A percentile compares a stretch with the other conserved stretches of the same genome.
Conservation (phyloP, 2,113 vertebrate species). For the Aptenodytes forsteri region DNA sequence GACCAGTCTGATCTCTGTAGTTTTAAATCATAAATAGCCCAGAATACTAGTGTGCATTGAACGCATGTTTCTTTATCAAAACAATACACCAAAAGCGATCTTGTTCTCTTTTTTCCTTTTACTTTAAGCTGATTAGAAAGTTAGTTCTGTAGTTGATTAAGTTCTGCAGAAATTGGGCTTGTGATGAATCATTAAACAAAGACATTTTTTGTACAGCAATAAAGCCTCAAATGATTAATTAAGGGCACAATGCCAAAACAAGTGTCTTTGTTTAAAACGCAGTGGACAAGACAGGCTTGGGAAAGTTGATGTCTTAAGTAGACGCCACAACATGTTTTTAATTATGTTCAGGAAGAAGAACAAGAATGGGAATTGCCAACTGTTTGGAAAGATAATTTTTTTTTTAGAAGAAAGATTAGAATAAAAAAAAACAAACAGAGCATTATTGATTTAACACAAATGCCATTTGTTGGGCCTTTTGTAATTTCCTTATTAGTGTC, state of each 20-base stretch:
- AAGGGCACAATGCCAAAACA: constrained; percentile 82
- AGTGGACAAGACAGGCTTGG: constrained; percentile 84
- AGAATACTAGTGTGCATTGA: neutral
- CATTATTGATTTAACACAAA: constrained; percentile 85
- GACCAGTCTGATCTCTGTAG: neutral
- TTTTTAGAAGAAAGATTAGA: constrained; percentile 77
- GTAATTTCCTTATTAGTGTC: constrained; percentile 83
- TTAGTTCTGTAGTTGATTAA: constrained; percentile 76
- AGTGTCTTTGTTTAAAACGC: constrained; percentile 84
- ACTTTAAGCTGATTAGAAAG: constrained; percentile 70
- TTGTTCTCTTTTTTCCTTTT: neutral
- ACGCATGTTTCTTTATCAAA: neutral
- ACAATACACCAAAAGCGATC: constrained; percentile 3
- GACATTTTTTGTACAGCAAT: constrained; percentile 71
- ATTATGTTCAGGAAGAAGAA: constrained; percentile 83
- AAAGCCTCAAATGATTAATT: constrained; percentile 84
- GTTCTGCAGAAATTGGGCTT: constrained; percentile 75
- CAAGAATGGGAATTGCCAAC: constrained; percentile 82
- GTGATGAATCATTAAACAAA: constrained; percentile 80
- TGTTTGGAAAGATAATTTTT: constrained; percentile 84
- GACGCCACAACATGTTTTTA: constrained; percentile 83
- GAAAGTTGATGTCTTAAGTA: constrained; percentile 88
- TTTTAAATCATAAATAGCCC: neutral
- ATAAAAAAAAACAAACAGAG: constrained; percentile 77
- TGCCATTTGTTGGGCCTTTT: constrained; percentile 83